Base-by-base conservation (phyloP, 2,888 invertebrate species). In the Phyllotreta cruciferae region DNA sequence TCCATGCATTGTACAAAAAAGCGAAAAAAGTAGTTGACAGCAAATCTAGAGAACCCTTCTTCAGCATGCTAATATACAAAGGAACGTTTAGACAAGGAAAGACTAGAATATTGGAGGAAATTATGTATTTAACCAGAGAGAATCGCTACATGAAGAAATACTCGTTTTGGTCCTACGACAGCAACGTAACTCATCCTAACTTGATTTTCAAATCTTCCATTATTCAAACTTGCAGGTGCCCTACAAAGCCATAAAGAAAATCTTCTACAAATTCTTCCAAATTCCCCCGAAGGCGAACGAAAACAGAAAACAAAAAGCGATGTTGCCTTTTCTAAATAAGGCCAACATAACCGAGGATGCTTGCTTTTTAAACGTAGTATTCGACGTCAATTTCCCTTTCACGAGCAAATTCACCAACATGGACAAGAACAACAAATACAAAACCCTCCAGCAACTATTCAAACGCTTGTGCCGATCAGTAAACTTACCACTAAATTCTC, bases 11-110 rank as follows among this genome's bases (percentile, higher is more conserved):
- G 24, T 42, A 78, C 35, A 56, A 69, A 7, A 63, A 69, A 14
- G 73, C 72, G 0, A 62, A 44, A 34, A 55, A 54, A 10, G 57
- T 57, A 1, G 61, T 67, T 2, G 37, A 36, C 6, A 53, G 24
- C 38, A 53, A 53, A 6, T 39, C 41, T 5, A 8, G 34, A 1
- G 39, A 49, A 6, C 24, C 1, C 44, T 64, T 71, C 45, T 66
- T 53, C 24, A 74, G 72, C 49, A 73, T 73, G 69, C 65, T 82
- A 13, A 60, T 80, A 50, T 75, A 78, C 11, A 82, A 86, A 78
- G 88, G 88, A 0, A 85, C 84, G 39, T 81, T 83, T 1, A 79
- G 85, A 49, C 83, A 86, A 49, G 90, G 90, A 0, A 89, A 88
- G 77, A 85, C 85, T 0, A 83, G 88, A 58, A 74, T 89, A 7